Percentiles rank a stretch among this genome's conserved stretches.
phyloP scores from a whole-genome alignment of 1,140 invertebrate species.

The Aphelenchoides avenae region DNA sequence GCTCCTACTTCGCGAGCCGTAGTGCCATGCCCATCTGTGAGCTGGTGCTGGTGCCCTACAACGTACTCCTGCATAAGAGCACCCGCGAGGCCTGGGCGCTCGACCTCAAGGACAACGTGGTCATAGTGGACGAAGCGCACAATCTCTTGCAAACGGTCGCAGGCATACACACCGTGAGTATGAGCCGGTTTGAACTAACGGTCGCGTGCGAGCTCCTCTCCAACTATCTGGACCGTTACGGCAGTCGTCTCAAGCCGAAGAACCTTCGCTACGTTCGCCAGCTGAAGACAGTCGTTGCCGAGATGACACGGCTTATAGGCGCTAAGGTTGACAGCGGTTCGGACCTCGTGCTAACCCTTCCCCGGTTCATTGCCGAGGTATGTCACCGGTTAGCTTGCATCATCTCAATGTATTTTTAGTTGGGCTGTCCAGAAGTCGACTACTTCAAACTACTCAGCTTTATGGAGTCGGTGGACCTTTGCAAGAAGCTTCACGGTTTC shows the following conservation, averaged over 20 bases:
- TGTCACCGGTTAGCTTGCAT: conserved; percentile 61
- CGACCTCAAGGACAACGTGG: conserved; percentile 74
- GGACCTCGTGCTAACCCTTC: conserved; percentile 19
- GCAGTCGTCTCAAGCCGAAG: conserved; percentile 71
- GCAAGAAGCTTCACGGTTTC: conserved; percentile 51
- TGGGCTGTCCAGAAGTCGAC: conserved; percentile 41
- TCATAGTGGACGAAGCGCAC: conserved; percentile 95
- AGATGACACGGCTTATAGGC: conserved; percentile 66
- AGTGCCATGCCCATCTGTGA: conserved; percentile 39
- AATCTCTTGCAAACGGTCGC: conserved; percentile 69
- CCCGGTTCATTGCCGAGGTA: conserved; percentile 20
- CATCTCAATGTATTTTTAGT: conserved; percentile 14
- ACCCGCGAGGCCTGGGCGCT: conserved; percentile 71
- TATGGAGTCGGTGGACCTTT: conserved; percentile 42
- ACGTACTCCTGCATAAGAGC: conserved; percentile 74
- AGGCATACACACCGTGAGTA: conserved; percentile 60
- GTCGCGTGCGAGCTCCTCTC: conserved; percentile 29
- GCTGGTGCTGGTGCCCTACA: conserved; percentile 63
- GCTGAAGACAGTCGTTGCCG: conserved; percentile 74
- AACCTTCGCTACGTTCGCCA: conserved; percentile 82
- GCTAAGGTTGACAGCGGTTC: conserved; percentile 11
- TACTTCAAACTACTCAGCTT: conserved; percentile 45
- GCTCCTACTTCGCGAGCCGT: conserved; percentile 54
- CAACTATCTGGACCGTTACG: conserved; percentile 75
- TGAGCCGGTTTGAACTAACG: conserved; percentile 69